Conservation (phyloP, 2,113 vertebrate genomes). For the Sula dactylatra region DNA sequence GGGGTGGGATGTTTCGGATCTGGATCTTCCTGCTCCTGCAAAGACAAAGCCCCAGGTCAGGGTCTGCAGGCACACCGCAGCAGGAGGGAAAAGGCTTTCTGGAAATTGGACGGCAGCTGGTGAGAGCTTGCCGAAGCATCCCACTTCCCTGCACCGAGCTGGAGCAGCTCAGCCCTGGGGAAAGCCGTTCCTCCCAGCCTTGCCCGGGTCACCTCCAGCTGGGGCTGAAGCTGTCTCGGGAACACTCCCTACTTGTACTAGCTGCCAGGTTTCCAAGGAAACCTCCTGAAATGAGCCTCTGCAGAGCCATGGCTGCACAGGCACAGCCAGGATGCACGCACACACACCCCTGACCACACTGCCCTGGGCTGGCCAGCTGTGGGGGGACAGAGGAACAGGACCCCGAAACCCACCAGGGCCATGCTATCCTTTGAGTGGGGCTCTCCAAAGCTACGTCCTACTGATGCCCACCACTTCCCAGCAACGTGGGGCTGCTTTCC, state of each 20-base stretch:
- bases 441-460: neutral
- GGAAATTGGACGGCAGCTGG: neutral
- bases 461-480: neutral
- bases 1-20: conserved; percentile 93
- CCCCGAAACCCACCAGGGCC: accelerated
- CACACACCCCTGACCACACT: neutral
- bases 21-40: conserved; percentile 94
- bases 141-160: accelerated
- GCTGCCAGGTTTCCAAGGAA: conserved; percentile 22
- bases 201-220: neutral
- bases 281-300: neutral
- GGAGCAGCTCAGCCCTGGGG: neutral
- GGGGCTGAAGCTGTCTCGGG: neutral
- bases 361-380: accelerated
- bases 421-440: neutral
- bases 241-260: neutral
- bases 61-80: neutral
- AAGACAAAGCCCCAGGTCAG: conserved; percentile 31
- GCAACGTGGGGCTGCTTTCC: neutral
- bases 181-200: neutral
- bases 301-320: neutral
- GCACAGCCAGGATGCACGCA: accelerated
- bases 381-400: neutral
- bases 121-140: neutral
- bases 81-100: neutral